Base-by-base conservation (phyloP, 1,140 invertebrate genomes). In the Hypsibius dujardini region DNA sequence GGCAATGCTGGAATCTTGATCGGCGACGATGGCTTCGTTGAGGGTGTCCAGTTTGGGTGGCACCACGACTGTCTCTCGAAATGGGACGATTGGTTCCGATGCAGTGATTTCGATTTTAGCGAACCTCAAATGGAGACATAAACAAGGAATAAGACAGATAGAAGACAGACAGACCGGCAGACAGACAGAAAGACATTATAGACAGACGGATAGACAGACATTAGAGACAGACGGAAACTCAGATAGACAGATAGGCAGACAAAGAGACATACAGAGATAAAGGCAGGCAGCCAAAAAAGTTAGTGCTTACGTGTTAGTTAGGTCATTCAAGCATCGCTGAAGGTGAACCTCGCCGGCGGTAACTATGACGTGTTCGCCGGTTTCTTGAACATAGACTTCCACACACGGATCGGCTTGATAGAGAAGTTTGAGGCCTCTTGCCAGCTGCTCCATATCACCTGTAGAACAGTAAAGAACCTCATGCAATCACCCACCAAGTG, bases 281-380 rank as follows among this genome's bases (percentile, higher is more conserved):
- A n/a, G n/a, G n/a, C n/a, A n/a, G n/a, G n/a, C n/a, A n/a, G n/a
- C n/a, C n/a, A 15, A 28, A 71, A 70, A 71, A 71, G 2, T 71
- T 2, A 71, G 42, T 40, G 59, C 69, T 72, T 76, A 85, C 80
- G 83, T 81, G 74, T 86, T 80, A 73, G 76, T 78, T 7, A 98
- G 81, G 82, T 95, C 91, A 75, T 90, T 86, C 1, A 94, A 77
- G 82, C 96, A 99, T 75, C 92, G 87, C 78, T 97, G 89, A 47
- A 99, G 82, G 82, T 99, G 96, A 2, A 99, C 90, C 82, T 98
- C 94, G 0, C 96, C 96, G 3, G 94, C 89, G 0, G 95, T 96
- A 1, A 91, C 85, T n/a, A 99, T 82, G 1, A 98, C 90, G 77
- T 95, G 87, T 79, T 99, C 94, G 0, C 96, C 96, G 3, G 87